These are phyloP conservation scores for Oryzias celebensis DNA, from an alignment of 2,113 vertebrate species.

Conservation along the genomic window DNA sequence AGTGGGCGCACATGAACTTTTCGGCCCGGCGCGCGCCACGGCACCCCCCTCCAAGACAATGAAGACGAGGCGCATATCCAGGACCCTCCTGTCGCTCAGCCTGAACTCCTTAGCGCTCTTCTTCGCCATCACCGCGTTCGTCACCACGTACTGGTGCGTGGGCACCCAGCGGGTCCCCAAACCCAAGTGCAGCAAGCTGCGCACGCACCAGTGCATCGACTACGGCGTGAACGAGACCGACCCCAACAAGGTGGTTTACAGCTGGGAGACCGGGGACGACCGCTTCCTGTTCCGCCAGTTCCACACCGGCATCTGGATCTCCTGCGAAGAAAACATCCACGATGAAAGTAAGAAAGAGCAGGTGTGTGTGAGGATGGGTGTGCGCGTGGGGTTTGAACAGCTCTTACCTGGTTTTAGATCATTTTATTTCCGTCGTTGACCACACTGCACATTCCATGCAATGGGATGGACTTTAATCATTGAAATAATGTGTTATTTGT, in stretches of 20 bases:
- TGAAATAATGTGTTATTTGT: no score
- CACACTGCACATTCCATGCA: no score
- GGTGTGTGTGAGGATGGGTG: constrained; percentile 20
- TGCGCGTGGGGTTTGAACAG: neutral
- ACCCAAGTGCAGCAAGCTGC: constrained; percentile 74
- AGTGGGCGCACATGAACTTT: constrained; percentile 45
- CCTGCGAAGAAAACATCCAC: constrained; percentile 89
- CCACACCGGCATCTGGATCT: constrained; percentile 94
- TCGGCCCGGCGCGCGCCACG: constrained; percentile 14
- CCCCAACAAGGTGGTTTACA: constrained; percentile 87
- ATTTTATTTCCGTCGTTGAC: no score
- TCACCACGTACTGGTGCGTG: constrained; percentile 93
- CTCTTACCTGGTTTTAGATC: no score
- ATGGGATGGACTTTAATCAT: no score
- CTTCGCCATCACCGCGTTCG: constrained; percentile 84
- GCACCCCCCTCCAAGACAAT: constrained; percentile 73
- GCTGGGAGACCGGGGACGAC: constrained; percentile 94
- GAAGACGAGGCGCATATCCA: constrained; percentile 87
- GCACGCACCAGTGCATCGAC: constrained; percentile 87
- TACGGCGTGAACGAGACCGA: constrained; percentile 84
- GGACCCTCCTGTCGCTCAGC: constrained; percentile 86
- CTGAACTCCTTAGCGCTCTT: constrained; percentile 79
- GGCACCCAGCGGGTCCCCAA: constrained; percentile 86
- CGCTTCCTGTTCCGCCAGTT: constrained; percentile 88
- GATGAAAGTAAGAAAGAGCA: constrained; percentile 81